A percentile compares a stretch with the other conserved stretches of the same genome.
Evolutionary conservation across 1,140 invertebrate species (phyloP).

Genomic region (Hirudo medicinalis): DNA sequence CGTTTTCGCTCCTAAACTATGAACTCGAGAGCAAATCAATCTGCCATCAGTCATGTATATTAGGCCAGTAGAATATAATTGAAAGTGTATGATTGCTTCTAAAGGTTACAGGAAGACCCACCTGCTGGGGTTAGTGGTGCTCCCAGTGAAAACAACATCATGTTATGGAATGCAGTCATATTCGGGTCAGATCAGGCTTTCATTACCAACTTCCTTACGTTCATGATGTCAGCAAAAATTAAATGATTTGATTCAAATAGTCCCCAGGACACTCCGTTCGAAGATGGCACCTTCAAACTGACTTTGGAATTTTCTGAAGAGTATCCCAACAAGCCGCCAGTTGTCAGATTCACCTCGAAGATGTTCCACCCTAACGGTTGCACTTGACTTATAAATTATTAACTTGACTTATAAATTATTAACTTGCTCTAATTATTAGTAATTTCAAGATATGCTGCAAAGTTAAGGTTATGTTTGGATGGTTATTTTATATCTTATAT

Average conservation of each 20-base stretch:
- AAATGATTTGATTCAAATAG: conserved; percentile 29
- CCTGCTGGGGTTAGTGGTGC: conserved; percentile 95
- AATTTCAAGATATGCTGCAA: too few species aligned
- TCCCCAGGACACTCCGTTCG: conserved; percentile 97
- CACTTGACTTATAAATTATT: background rate
- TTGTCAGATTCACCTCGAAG: conserved; percentile 86
- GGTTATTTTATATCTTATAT: too few species aligned
- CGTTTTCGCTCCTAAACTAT: background rate
- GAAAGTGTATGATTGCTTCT: background rate
- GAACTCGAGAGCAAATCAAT: too few species aligned
- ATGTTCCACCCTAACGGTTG: conserved; percentile 85
- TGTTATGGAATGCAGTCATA: conserved; percentile 99
- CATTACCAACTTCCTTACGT: too few species aligned
- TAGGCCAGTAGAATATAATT: background rate
- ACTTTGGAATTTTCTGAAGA: conserved; percentile 99
- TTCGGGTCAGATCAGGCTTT: conserved; percentile 58
- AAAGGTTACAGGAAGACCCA: conserved; percentile 91
- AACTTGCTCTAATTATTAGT: too few species aligned
- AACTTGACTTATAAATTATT: too few species aligned
- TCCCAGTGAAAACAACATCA: conserved; percentile 97
- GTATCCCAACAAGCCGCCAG: conserved; percentile 98
- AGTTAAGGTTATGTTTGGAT: too few species aligned
- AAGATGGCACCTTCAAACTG: conserved; percentile 98
- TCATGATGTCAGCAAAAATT: too few species aligned
- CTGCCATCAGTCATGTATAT: background rate